These are phyloP conservation scores for Umimayanthus kanabou DNA, from an alignment of 92 coral and sea anemone genomes.

Conservation along the genomic window DNA sequence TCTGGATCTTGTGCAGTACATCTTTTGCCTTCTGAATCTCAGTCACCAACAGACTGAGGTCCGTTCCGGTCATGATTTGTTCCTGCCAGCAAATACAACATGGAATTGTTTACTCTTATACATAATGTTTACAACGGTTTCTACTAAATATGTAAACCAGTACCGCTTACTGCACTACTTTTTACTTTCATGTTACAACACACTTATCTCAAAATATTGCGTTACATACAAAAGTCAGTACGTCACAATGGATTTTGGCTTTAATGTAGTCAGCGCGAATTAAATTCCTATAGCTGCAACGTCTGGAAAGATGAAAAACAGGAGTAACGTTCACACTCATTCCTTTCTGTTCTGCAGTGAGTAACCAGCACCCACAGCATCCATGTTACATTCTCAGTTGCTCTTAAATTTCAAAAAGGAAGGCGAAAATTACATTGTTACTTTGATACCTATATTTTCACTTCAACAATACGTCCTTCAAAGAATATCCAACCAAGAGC, in stretches of 20 bases:
- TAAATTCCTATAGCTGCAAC: background rate
- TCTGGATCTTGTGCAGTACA: slow-evolving; percentile 65
- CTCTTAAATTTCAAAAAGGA: background rate
- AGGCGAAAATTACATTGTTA: too few relatives aligned
- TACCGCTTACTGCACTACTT: background rate
- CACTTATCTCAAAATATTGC: background rate
- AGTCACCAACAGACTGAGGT: slow-evolving; percentile 73
- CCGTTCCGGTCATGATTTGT: slow-evolving; percentile 93
- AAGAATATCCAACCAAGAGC: background rate
- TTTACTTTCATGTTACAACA: background rate
- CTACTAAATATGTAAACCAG: too few relatives aligned
- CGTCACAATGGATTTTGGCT: background rate
- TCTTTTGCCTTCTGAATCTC: slow-evolving; percentile 88
- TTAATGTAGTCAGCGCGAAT: background rate
- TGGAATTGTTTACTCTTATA: background rate
- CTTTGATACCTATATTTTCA: background rate
- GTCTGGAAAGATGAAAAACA: too few relatives aligned
- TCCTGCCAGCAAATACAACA: slow-evolving; percentile 55
- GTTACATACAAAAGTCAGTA: background rate
- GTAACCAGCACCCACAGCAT: too few relatives aligned
- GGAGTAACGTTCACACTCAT: too few relatives aligned
- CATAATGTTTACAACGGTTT: too few relatives aligned
- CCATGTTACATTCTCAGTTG: too few relatives aligned
- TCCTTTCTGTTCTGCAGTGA: too few relatives aligned
- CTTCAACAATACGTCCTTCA: background rate